phyloP scores from a whole-genome alignment of 2,888 invertebrate genomes.

The Melanostoma mellinum region DNA sequence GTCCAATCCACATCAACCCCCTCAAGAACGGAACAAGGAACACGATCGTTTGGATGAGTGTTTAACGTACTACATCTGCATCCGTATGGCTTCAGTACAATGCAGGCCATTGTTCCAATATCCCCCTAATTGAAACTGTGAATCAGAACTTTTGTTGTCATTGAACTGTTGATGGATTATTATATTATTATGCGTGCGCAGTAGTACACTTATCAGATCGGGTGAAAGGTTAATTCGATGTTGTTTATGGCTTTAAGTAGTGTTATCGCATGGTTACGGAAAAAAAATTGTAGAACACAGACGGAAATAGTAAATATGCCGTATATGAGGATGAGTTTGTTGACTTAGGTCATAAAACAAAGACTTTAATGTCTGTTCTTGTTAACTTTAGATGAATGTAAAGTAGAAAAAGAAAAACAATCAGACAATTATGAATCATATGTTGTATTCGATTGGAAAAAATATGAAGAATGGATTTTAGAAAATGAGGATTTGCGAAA shows the following conservation, averaged over 20 bases:
- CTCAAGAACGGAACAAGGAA: neutral
- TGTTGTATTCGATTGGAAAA: too few relatives aligned
- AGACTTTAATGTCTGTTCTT: too few relatives aligned
- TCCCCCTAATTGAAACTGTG: slow-evolving; percentile 18
- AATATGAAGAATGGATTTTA: too few relatives aligned
- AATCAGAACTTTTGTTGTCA: slow-evolving; percentile 52
- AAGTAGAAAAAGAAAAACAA: too few relatives aligned
- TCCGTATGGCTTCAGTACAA: slow-evolving; percentile 9
- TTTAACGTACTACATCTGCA: neutral
- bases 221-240: slow-evolving; percentile 58
- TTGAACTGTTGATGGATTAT: slow-evolving; percentile 36
- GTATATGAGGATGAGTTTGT: slow-evolving; percentile 36
- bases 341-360: slow-evolving; percentile 63
- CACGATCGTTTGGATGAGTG: neutral
- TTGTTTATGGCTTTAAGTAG: slow-evolving; percentile 27
- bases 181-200: slow-evolving; percentile 21
- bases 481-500: too few relatives aligned
- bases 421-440: too few relatives aligned
- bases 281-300: neutral
- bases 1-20: neutral
- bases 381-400: too few relatives aligned
- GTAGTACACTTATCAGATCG: slow-evolving; percentile 29
- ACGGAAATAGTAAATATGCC: neutral
- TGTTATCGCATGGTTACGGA: slow-evolving; percentile 37
- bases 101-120: slow-evolving; percentile 14